A percentile compares a stretch with the other conserved stretches of the same genome.
Conservation (phyloP, 2,888 invertebrate species). For the Rhagophthalmus giganteus region DNA sequence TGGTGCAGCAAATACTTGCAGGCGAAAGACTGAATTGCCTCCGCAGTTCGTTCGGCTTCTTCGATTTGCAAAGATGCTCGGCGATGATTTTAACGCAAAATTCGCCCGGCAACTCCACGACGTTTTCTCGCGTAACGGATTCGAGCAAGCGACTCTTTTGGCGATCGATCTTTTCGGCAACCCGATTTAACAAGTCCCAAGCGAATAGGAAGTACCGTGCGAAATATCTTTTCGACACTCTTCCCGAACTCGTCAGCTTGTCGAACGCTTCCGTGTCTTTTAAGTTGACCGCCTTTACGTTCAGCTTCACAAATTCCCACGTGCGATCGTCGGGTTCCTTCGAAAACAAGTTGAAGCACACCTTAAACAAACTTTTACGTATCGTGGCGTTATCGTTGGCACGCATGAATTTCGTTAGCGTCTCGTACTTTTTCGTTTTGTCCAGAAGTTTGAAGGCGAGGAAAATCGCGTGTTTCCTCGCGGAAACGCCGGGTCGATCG, state of each 20-base stretch:
- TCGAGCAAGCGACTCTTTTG: conserved; percentile 4
- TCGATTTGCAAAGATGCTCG: conserved; percentile 3
- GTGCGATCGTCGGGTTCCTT: conserved; percentile 13
- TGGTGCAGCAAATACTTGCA: conserved; percentile 4
- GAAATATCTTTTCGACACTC: conserved; percentile 2
- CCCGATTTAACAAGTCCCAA: background rate
- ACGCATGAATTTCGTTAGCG: background rate
- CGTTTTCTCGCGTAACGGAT: background rate
- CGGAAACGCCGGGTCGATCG: conserved; percentile 15
- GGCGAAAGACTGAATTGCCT: conserved; percentile 1
- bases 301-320: conserved; percentile 12
- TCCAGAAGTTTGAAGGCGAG: conserved; percentile 8
- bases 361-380: conserved; percentile 8
- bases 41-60: background rate
- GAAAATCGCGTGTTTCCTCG: conserved; percentile 20
- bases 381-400: conserved; percentile 15
- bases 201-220: conserved; percentile 1
- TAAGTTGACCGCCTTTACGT: conserved; percentile 1
- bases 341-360: conserved; percentile 11
- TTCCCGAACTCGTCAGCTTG: conserved; percentile 2
- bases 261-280: conserved; percentile 13
- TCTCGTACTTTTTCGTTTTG: background rate
- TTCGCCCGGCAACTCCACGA: background rate
- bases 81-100: conserved; percentile 8
- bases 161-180: conserved; percentile 1